Conservation (phyloP, 2,113 vertebrate species). For the Macquaria ambigua region DNA sequence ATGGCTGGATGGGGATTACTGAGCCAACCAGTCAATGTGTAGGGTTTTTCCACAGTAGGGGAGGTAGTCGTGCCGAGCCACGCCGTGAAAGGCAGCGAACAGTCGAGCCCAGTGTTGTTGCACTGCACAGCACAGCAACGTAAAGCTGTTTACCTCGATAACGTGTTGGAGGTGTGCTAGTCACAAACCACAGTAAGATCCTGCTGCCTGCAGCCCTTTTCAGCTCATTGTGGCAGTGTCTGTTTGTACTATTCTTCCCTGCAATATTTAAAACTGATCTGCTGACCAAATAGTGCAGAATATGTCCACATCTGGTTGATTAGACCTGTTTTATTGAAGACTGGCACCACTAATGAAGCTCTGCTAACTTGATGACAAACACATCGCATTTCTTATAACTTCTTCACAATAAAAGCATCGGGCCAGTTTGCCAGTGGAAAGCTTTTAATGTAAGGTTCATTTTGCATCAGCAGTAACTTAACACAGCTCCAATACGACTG, state of each 20-base stretch:
- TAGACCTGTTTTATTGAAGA: neutral
- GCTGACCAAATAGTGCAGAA: neutral
- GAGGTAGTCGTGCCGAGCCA: neutral
- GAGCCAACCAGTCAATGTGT: slow-evolving; percentile 22
- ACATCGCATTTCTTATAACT: neutral
- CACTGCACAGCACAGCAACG: neutral
- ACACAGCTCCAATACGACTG: neutral
- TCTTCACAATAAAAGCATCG: neutral
- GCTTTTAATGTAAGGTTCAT: neutral
- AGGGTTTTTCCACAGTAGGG: neutral
- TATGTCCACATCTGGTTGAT: neutral
- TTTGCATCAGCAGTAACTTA: neutral
- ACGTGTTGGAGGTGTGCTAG: neutral
- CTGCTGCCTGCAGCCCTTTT: neutral
- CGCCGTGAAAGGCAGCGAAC: neutral
- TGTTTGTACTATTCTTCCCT: neutral
- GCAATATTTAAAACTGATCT: neutral
- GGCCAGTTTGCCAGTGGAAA: neutral
- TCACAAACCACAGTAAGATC: neutral
- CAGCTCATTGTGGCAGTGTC: neutral
- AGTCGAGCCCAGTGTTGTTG: neutral
- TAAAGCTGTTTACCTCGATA: neutral
- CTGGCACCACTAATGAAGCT: neutral
- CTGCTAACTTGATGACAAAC: neutral
- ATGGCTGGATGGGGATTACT: slow-evolving; percentile 58